phyloP scores from a whole-genome alignment of 2,113 vertebrate genomes.

The Vulpes ferrilata region DNA sequence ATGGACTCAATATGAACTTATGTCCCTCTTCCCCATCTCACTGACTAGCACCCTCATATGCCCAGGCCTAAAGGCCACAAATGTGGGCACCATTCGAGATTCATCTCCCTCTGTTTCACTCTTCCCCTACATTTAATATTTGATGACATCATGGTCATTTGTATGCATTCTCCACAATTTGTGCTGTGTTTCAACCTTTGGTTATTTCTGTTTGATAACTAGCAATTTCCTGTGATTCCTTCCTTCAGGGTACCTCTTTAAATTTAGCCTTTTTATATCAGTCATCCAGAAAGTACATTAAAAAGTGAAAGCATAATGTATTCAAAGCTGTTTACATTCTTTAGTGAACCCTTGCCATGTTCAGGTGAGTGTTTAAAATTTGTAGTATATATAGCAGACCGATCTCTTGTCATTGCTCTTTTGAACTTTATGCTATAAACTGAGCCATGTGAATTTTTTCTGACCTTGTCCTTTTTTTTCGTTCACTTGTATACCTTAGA shows the following conservation, averaged over 20 bases:
- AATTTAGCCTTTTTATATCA: background rate
- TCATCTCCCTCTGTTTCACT: too few relatives aligned
- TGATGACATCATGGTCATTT: background rate
- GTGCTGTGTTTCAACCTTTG: background rate
- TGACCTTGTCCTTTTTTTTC: background rate
- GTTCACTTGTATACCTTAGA: background rate
- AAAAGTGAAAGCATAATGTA: background rate
- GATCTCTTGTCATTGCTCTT: background rate
- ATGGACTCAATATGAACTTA: background rate
- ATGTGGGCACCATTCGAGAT: background rate
- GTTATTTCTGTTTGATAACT: background rate
- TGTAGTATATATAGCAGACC: background rate
- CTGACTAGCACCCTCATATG: rapidly evolving
- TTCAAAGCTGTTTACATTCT: background rate
- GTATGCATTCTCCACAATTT: background rate
- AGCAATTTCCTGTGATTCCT: background rate
- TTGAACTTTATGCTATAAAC: background rate
- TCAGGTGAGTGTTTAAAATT: background rate
- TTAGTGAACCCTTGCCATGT: background rate
- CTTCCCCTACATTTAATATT: background rate
- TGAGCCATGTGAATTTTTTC: background rate
- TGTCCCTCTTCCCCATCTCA: background rate
- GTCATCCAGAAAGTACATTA: background rate
- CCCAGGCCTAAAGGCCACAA: background rate
- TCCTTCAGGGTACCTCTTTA: background rate